Base-by-base conservation (phyloP, 2,888 invertebrate species). In the Caenorhabditis imperialis region DNA sequence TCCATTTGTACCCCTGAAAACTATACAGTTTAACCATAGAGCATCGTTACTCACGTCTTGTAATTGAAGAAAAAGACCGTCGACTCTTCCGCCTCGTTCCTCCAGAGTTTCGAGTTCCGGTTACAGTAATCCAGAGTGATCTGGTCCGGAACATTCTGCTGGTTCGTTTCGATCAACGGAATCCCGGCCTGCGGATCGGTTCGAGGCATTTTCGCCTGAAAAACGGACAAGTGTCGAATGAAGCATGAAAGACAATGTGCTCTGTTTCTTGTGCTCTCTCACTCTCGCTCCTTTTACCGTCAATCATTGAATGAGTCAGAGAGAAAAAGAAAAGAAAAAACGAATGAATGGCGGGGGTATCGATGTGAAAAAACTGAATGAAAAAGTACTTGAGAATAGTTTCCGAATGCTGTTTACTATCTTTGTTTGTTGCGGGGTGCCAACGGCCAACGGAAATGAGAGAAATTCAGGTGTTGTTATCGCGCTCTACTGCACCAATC, bases 341-440 rank as follows among this genome's bases (percentile, higher is more conserved):
- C 55, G 53, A 33, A 55, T 45, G 47, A 47, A 51, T 30, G n/a
- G n/a, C n/a, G n/a, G n/a, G n/a, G n/a, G 54, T 53, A 30, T 38
- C 47, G 16, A n/a, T 25, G 18, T 51, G 45, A 23, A 3, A 53
- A 35, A 61, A 42, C 20, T 54, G n/a, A 51, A 51, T 42, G 30
- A 61, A 47, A 54, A 40, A 38, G 57, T 65, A 65, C 65, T 65
- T 65, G 65, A 65, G 30, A 55, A n/a, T n/a, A n/a, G n/a, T n/a
- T n/a, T n/a, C n/a, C n/a, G n/a, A n/a, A n/a, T n/a, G 65, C 50
- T 65, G 65, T 65, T 65, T 65, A 65, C 65, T 55, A 65, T 65
- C 65, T 42, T 57, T 65, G 54, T 57, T 38, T 65, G 55, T 55
- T 48, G 27, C 65, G 40, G 22, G 22, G 27, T 50, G 53, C 50